Evolutionary conservation across 1,140 invertebrate species (phyloP), one percentile per base, ranked within the genome.

Genomic region (Dreissena polymorpha): DNA sequence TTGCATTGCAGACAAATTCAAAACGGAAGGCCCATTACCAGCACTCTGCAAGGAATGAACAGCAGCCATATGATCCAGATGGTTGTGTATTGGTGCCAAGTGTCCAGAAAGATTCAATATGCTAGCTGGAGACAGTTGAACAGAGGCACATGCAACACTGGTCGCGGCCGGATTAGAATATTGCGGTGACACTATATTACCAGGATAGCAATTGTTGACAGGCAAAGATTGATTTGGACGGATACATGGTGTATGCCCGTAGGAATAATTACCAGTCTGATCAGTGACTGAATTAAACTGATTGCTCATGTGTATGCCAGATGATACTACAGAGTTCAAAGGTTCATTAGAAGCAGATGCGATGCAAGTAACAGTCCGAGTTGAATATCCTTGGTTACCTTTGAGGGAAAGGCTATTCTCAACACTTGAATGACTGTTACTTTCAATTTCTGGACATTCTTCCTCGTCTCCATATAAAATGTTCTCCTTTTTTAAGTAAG

Each of bases 401-500:
- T 12, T 12, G 18, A 55, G 12, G 12, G 12, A 18, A 55, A 55
- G 53, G 53, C 53, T 18, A 12, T 12, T 12, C 53, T 55, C 18
- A 12, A 18, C 53, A 12, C 53, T 53, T 68, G 16, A 68, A 55
- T 16, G 75, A 64, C n/a, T 78, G n/a, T n/a, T n/a, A n/a, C n/a
- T n/a, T n/a, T n/a, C n/a, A n/a, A n/a, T n/a, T n/a, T n/a, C n/a
- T n/a, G n/a, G 63, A 53, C 63, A 78, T 5, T 60, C 67, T 8
- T 67, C n/a, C 25, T 78, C 75, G 49, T 64, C 75, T 49, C 25
- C 25, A 63, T 65, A 78, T 10, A 78, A 27, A 8, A 68, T 65
- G 55, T 25, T 18, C 14, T 78, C 50, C 53, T 78, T 78, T 29
- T 80, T 80, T 23, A 80, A 64, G 60, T 80, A 53, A 50, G 78